These are phyloP conservation scores for Larimichthys polyactis DNA, from an alignment of 2,113 vertebrate genomes.

Conservation along the genomic window DNA sequence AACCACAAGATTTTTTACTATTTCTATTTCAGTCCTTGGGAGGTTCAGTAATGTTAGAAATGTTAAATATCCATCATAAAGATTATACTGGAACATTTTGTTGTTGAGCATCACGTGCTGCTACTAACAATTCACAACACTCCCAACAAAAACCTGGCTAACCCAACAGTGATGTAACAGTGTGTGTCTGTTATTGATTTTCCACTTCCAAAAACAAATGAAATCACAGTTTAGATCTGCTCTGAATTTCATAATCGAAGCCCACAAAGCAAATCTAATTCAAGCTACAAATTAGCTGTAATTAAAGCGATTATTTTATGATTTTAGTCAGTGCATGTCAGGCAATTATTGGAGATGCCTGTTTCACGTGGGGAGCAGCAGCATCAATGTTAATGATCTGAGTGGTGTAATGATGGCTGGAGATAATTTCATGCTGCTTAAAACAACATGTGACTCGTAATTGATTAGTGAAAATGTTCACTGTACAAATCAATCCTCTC, in stretches of 20 bases:
- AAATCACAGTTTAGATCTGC: neutral
- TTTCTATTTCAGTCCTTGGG: conserved; percentile 22
- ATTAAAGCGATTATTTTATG: conserved; percentile 1
- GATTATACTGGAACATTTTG: conserved; percentile 1
- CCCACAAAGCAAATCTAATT: neutral
- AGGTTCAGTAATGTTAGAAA: conserved; percentile 10
- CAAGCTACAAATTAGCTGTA: neutral
- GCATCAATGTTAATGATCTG: neutral
- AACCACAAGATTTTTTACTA: neutral
- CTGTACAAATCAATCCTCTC: conserved; percentile 41
- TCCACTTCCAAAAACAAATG: neutral
- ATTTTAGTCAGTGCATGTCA: neutral
- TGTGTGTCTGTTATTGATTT: neutral
- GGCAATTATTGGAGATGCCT: neutral
- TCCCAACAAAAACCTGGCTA: neutral
- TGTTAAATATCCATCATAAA: conserved; percentile 26
- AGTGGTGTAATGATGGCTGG: conserved; percentile 6
- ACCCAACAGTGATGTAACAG: neutral
- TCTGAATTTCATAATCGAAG: neutral
- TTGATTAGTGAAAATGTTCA: conserved; percentile 48
- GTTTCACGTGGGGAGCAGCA: neutral
- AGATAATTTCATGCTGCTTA: conserved; percentile 24
- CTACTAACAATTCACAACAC: neutral
- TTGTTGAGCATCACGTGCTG: neutral
- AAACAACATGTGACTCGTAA: conserved; percentile 23